A percentile compares a stretch with the other conserved stretches of the same genome.
These are phyloP conservation scores for Apotomis betuletana DNA, from an alignment of 2,888 invertebrate genomes.

Conservation along the genomic window DNA sequence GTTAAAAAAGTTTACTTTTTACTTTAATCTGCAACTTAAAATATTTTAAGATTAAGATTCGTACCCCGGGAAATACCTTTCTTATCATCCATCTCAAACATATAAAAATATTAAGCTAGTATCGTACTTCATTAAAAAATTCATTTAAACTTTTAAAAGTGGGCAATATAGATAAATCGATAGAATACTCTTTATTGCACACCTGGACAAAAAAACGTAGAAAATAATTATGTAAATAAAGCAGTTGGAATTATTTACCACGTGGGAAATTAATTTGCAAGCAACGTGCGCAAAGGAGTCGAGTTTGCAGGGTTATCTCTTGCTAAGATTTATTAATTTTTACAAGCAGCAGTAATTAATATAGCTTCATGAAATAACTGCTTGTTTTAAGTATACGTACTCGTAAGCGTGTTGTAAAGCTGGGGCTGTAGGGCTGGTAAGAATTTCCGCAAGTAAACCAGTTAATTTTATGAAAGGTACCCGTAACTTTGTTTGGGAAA, in stretches of 20 bases:
- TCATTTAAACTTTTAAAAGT: slow-evolving; percentile 16
- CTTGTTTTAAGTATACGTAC: background rate
- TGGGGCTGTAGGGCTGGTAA: no score
- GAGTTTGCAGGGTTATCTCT: slow-evolving; percentile 27
- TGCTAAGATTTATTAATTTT: slow-evolving; percentile 15
- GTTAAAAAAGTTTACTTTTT: no score
- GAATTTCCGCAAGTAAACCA: no score
- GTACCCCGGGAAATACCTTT: slow-evolving; percentile 27
- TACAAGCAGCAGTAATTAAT: background rate
- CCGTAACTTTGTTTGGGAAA: no score
- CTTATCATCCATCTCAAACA: slow-evolving; percentile 21
- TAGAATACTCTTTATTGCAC: no score
- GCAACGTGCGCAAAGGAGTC: slow-evolving; percentile 42
- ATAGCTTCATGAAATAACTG: background rate
- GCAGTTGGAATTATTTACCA: slow-evolving; percentile 61
- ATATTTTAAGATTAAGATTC: slow-evolving; percentile 17
- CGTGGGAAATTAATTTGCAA: slow-evolving; percentile 71
- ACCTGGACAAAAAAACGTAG: no score
- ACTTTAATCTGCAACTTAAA: slow-evolving; percentile 15
- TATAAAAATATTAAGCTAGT: slow-evolving; percentile 25
- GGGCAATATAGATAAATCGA: background rate
- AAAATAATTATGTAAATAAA: slow-evolving; percentile 55
- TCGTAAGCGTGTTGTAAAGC: no score
- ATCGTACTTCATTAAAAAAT: slow-evolving; percentile 6
- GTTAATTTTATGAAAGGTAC: no score